Base-by-base conservation (phyloP, 1,140 invertebrate species). In the Drosophila tristis region DNA sequence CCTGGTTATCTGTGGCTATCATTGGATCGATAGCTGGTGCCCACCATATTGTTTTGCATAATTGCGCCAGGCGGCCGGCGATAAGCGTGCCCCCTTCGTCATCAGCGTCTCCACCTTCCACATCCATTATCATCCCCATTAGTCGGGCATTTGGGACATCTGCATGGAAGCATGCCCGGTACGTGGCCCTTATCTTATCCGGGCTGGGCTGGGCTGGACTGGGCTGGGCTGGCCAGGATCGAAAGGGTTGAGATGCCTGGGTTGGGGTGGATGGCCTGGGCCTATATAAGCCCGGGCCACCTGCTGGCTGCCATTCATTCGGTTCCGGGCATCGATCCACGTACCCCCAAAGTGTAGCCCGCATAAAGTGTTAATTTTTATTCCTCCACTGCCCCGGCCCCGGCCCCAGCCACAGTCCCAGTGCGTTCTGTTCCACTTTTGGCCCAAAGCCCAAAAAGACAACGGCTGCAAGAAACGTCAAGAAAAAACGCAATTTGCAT, bases 31-130 rank as follows among this genome's bases (percentile, higher is more conserved):
- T 87, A 82, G 74, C 51, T 42, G 42, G 54, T 7, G 50, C 63
- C 64, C 84, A 81, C 82, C 84, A 87, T 87, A 82, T 87, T 87
- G 82, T 82, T 87, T 82, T 89, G 74, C 79, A 82, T 87, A 87
- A 87, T 70, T 89, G 64, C 53, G 63, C 57, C 80, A 58, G 65
- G 73, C 71, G 51, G 42, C 20, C 54, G 55, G 42, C 45, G 74
- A 84, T 74, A 80, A 81, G 66, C 48, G 45, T 35, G 35, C 70
- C 58, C 65, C 56, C 72, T 48, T 26, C 20, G 13, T 20, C 7
- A 47, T 25, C 47, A 25, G 15, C 43, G 39, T 66, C 53, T 26
- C 25, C 60, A 48, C 35, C 70, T 43, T 39, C 51, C 71, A 51
- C 71, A 51, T 35, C 16, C 53, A 74, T 11, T 65, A 73, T 73